Evolutionary conservation across 2,113 vertebrate genomes (phyloP).

Genomic region (Sylvia atricapilla): DNA sequence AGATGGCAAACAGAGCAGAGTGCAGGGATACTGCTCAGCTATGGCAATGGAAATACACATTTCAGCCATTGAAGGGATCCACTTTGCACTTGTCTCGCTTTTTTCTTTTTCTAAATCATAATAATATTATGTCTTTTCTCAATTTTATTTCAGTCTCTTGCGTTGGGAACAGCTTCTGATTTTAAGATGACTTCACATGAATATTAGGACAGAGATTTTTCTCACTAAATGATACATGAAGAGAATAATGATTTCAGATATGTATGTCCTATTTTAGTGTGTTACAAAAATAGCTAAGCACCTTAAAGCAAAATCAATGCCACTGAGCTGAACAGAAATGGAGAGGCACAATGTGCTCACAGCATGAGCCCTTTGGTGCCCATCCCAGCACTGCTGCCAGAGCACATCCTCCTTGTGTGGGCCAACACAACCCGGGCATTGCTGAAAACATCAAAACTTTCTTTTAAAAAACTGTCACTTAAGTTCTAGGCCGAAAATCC

Average conservation of each 20-base stretch:
- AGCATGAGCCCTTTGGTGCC: not conserved
- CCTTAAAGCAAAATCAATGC: slow-evolving; percentile 15
- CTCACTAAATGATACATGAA: not conserved
- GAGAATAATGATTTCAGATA: not conserved
- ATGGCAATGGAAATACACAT: not conserved
- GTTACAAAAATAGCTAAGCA: slow-evolving; percentile 22
- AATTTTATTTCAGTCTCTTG: not conserved
- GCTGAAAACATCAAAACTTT: not conserved
- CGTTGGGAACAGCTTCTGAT: not conserved
- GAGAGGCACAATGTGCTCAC: not conserved
- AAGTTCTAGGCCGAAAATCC: not conserved
- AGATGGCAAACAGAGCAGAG: not conserved
- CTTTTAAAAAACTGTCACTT: not conserved
- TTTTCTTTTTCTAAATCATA: not conserved
- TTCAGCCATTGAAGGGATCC: not conserved
- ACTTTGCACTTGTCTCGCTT: not conserved
- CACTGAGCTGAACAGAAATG: not conserved
- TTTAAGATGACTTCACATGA: not conserved
- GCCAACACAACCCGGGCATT: not conserved
- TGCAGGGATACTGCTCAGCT: not conserved
- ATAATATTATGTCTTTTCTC: not conserved
- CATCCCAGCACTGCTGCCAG: not conserved
- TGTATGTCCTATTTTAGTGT: not conserved
- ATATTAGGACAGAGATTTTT: not conserved
- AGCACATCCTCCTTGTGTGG: fast-evolving